Base-by-base conservation (phyloP, 2,888 invertebrate genomes). In the Lithophane socia region DNA sequence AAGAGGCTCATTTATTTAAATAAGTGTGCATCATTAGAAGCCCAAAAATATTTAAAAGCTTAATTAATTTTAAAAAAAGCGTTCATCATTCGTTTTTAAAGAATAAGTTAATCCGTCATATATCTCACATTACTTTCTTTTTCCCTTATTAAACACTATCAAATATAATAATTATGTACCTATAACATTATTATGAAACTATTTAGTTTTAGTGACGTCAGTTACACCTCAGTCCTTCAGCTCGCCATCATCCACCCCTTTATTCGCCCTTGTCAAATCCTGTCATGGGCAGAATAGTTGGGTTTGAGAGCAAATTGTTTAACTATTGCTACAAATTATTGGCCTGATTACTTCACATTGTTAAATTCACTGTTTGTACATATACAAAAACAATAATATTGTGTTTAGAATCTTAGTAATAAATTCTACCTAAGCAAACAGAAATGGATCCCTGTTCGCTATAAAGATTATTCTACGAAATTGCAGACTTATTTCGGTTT, bases 261-360 rank as follows among this genome's bases (percentile, higher is more conserved):
- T 77, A 84, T 80, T 79, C 42, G 79, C 88, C 89, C 85, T 87
- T 86, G 79, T 91, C 90, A 90, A 87, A 87, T 83, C 10, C 83
- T 91, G 91, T 90, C 89, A 86, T 80, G 84, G 74, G 65, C 91
- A 90, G 84, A 84, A 80, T 76, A 77, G 77, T 81, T 52, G 69
- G 63, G 58, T 68, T 80, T 71, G 68, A 75, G 67, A 77, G 68
- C 52, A 64, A 75, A 85, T 69, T 75, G 68, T 77, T 61, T 75
- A 75, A 79, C 49, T 66, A 76, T 68, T 69, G 47, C 29, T 60
- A n/a, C 47, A 68, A 78, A 69, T 70, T 52, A 37, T 61, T 77
- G 63, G 61, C 72, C 63, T 77, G 71, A 85, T 79, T 73, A 75
- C 21, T 63, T 67, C 29, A 78, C 18, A 44, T 70, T 12, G n/a